These are phyloP conservation scores for Saxicola maurus DNA, from an alignment of 2,797 vertebrate species.

Conservation along the genomic window DNA sequence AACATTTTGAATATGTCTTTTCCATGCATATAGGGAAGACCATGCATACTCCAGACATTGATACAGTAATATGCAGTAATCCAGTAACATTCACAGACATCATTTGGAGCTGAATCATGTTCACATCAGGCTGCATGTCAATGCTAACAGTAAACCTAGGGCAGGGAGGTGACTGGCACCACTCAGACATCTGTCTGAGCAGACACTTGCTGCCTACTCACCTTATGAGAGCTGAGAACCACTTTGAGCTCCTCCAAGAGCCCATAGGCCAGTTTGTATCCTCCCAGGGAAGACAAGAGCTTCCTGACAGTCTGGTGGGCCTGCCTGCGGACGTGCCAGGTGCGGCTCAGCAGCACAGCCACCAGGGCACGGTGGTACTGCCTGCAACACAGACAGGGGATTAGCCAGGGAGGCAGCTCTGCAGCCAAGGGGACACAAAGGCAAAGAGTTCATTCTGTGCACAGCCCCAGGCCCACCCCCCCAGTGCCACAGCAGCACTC, in stretches of 20 bases:
- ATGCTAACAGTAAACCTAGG: background rate
- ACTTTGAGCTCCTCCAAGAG: slow-evolving; percentile 86
- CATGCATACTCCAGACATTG: background rate
- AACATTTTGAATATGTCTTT: background rate
- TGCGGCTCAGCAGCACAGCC: slow-evolving; percentile 81
- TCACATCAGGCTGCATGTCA: background rate
- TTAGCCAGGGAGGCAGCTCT: background rate
- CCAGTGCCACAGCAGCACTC: background rate
- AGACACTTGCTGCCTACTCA: slow-evolving; percentile 43
- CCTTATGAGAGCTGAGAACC: slow-evolving; percentile 89
- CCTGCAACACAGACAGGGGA: slow-evolving; percentile 61
- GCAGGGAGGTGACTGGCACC: background rate
- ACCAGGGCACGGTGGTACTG: slow-evolving; percentile 86
- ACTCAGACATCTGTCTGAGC: background rate
- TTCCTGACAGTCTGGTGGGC: slow-evolving; percentile 87
- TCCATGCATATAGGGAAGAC: background rate
- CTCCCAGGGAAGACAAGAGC: slow-evolving; percentile 85
- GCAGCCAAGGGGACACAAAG: background rate
- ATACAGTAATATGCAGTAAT: background rate
- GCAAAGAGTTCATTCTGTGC: background rate
- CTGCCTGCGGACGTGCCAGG: slow-evolving; percentile 86
- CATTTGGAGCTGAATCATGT: background rate
- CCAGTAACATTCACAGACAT: background rate
- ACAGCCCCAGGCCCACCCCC: background rate
- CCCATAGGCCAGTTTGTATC: slow-evolving; percentile 83